A percentile compares a stretch with the other conserved stretches of the same genome.
phyloP scores from a whole-genome alignment of 1,140 invertebrate genomes.

The Penaeus indicus region DNA sequence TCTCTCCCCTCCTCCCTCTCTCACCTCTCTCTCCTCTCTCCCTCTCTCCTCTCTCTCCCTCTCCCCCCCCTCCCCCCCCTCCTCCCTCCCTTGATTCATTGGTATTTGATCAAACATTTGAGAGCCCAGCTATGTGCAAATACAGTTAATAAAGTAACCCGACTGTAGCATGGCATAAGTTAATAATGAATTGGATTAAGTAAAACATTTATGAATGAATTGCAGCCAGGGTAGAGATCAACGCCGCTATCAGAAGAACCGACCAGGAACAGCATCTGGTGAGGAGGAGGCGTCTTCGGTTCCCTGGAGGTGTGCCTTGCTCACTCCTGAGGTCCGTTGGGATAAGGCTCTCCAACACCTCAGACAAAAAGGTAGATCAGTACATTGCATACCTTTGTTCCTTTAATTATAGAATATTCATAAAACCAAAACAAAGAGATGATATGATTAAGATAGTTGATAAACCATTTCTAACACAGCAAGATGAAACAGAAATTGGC shows the following conservation, averaged over 20 bases:
- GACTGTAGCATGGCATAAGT: too few species aligned
- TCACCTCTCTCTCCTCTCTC: too few species aligned
- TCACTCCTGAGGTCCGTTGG: conserved; percentile 51
- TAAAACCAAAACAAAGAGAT: not conserved
- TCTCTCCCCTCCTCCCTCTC: too few species aligned
- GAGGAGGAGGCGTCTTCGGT: not conserved
- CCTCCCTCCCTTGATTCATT: too few species aligned
- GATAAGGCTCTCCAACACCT: conserved; percentile 53
- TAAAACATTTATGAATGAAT: not conserved
- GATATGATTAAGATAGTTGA: not conserved
- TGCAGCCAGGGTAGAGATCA: conserved; percentile 35
- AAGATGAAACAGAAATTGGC: not conserved
- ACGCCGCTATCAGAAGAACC: conserved; percentile 24
- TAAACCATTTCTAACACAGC: not conserved
- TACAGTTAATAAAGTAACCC: too few species aligned
- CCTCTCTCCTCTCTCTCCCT: too few species aligned
- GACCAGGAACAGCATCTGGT: not conserved
- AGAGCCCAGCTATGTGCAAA: too few species aligned
- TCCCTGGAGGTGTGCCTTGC: not conserved
- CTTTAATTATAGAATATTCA: not conserved
- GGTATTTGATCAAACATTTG: too few species aligned
- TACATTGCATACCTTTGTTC: not conserved
- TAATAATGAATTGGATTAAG: too few species aligned
- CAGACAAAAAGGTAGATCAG: conserved; percentile 57
- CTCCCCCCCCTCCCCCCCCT: too few species aligned